Conservation (phyloP, 2,888 invertebrate species). For the Biston stratarius region DNA sequence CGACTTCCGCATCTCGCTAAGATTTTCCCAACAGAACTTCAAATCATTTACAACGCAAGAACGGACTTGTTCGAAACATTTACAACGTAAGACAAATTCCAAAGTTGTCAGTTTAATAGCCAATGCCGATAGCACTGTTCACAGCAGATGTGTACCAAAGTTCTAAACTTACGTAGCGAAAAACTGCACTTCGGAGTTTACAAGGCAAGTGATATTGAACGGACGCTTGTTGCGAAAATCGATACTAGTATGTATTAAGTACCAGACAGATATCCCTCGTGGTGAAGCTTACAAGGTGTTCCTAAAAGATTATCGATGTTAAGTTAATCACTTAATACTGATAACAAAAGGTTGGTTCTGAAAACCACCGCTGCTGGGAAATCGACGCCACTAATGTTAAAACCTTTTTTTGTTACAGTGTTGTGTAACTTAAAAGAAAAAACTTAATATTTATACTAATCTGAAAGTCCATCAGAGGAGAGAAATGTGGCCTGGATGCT, state of each 20-base stretch:
- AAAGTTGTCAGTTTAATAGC: slow-evolving; percentile 22
- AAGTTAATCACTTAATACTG: too few relatives aligned
- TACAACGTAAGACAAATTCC: slow-evolving; percentile 3
- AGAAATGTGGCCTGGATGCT: too few relatives aligned
- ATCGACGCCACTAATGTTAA: too few relatives aligned
- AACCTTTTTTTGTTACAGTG: too few relatives aligned
- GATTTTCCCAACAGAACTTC: background rate
- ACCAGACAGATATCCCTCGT: too few relatives aligned
- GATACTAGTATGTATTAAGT: background rate
- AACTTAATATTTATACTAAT: too few relatives aligned
- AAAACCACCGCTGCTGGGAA: too few relatives aligned
- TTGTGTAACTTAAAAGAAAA: too few relatives aligned
- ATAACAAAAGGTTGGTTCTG: too few relatives aligned
- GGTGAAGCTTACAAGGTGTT: too few relatives aligned
- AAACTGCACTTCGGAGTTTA: slow-evolving; percentile 25
- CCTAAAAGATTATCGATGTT: too few relatives aligned
- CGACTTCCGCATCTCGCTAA: background rate
- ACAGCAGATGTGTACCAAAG: slow-evolving; percentile 14
- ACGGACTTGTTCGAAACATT: slow-evolving; percentile 6
- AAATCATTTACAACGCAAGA: background rate
- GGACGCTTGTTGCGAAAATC: slow-evolving; percentile 2
- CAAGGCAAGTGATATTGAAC: background rate
- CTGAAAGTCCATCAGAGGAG: too few relatives aligned
- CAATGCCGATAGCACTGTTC: slow-evolving; percentile 9
- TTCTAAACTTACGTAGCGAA: slow-evolving; percentile 17